Base-by-base conservation (phyloP, 2,888 invertebrate genomes). In the Oxyscelio sp. region DNA sequence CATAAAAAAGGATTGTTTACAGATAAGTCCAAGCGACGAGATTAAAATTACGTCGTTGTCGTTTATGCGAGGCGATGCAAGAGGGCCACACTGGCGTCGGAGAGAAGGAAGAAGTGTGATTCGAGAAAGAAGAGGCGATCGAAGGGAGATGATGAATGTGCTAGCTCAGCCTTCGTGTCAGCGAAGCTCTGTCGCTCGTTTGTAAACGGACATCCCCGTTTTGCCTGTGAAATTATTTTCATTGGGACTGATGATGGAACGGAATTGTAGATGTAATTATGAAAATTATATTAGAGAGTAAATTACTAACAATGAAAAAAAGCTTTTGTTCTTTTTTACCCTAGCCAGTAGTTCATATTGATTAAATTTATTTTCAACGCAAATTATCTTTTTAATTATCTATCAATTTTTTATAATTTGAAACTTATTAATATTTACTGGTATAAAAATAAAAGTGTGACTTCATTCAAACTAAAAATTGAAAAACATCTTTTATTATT, bases 171-270 rank as follows among this genome's bases (percentile, higher is more conserved):
- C 87, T 86, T 90, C 88, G 90, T 91, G 92, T 92, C 92, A 91
- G 91, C 91, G 89, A 90, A 89, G 90, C 90, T 92, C 91, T 92
- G 91, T 92, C 91, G 90, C 91, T 90, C 91, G 91, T 92, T 92
- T 92, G 92, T 92, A 91, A 91, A 90, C 90, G 89, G 88, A 89
- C 90, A 83, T 82, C 85, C 80, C 84, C 75, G 87, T 86, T 84
- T 83, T 86, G 21, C 9, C 34, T 34, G 34, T 22, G 31, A 43
- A 40, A 74, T 63, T 52, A 74, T 74, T 74, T 74, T 52, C 61
- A 11, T 45, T 43, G 31, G 34, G 17, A 75, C 65, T 56, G 52
- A 74, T 74, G 50, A 45, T 31, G n/a, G n/a, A n/a, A n/a, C n/a
- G n/a, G n/a, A n/a, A n/a, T n/a, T n/a, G n/a, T 34, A 11, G 34